Conservation (phyloP, 1,140 invertebrate genomes). For the Nebria ingens region DNA sequence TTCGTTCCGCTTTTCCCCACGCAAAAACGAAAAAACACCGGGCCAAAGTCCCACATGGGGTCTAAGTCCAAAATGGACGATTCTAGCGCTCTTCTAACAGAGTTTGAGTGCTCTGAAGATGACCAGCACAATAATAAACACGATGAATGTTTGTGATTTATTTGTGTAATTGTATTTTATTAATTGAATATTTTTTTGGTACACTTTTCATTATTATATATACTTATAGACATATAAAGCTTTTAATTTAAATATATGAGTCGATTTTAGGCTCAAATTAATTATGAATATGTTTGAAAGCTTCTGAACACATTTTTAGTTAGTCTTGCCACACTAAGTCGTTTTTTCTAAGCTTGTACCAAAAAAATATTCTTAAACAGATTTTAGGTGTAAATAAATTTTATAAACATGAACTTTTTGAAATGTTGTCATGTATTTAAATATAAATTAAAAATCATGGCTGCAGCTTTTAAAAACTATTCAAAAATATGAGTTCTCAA, state of each 20-base stretch:
- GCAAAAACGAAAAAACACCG: slow-evolving; percentile 36
- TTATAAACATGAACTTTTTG: no score
- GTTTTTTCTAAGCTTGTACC: no score
- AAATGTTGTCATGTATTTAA: neutral
- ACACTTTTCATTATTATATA: neutral
- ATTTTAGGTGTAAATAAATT: no score
- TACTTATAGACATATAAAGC: neutral
- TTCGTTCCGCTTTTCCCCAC: slow-evolving; percentile 42
- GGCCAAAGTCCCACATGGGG: slow-evolving; percentile 37
- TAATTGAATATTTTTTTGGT: no score
- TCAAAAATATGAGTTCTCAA: neutral
- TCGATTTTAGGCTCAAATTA: no score
- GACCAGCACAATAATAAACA: neutral
- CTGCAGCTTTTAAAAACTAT: neutral
- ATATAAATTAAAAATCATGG: neutral
- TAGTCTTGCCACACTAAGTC: no score
- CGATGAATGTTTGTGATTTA: slow-evolving; percentile 6
- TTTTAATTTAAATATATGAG: neutral
- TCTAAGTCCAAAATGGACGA: slow-evolving; percentile 43
- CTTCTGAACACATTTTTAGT: neutral
- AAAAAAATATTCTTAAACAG: no score
- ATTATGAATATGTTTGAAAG: neutral
- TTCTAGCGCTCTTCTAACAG: slow-evolving; percentile 42
- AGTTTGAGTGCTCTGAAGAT: neutral
- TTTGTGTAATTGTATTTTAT: neutral